Percentiles rank a stretch among this genome's conserved stretches.
phyloP scores from a whole-genome alignment of 2,888 invertebrate genomes.

The Mystacides longicornis region DNA sequence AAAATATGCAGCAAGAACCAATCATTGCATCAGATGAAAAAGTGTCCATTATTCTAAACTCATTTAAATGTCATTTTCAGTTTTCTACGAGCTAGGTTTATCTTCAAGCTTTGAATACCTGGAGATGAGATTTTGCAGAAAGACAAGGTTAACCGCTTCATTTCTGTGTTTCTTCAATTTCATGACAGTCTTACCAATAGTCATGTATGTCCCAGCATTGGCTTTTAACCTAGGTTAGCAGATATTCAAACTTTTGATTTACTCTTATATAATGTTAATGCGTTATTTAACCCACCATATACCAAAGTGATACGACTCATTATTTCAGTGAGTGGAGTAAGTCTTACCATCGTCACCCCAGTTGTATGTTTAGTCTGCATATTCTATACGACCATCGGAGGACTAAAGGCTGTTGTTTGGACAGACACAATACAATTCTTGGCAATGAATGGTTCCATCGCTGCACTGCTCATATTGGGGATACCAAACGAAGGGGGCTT shows the following conservation, averaged over 20 bases:
- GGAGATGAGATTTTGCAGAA: conserved; percentile 55
- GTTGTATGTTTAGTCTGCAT: conserved; percentile 66
- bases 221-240: conserved; percentile 60
- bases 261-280: no score
- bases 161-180: conserved; percentile 52
- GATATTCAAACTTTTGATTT: conserved; percentile 2
- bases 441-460: conserved; percentile 47
- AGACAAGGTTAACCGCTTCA: conserved; percentile 52
- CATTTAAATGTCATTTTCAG: conserved; percentile 37
- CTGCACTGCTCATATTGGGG: conserved; percentile 52
- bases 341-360: conserved; percentile 44
- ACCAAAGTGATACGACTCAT: no score
- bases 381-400: conserved; percentile 66
- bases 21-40: no score
- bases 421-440: conserved; percentile 54
- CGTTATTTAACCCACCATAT: no score
- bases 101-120: conserved; percentile 65
- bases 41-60: no score
- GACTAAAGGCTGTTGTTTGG: conserved; percentile 60
- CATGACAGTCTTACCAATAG: conserved; percentile 54
- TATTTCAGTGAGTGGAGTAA: conserved; percentile 20
- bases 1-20: no score
- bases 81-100: conserved; percentile 63
- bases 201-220: conserved; percentile 62
- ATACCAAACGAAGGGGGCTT: conserved; percentile 49